A percentile compares a stretch with the other conserved stretches of the same genome.
Evolutionary conservation across 2,113 vertebrate species (phyloP).

Genomic region (Ageneiosus marmoratus): DNA sequence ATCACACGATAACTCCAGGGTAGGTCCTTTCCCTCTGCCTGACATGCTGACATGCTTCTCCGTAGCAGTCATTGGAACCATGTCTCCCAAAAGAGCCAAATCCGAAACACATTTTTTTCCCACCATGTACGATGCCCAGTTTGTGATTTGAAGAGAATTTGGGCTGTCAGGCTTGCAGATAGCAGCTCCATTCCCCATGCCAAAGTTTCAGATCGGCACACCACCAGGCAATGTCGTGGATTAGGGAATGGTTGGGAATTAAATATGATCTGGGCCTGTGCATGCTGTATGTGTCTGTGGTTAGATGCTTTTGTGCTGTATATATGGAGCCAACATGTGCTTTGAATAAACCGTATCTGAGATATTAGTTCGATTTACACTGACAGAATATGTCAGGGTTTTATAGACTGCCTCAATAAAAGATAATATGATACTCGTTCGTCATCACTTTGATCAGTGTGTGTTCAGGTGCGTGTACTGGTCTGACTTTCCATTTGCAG

Average conservation of each 20-base stretch:
- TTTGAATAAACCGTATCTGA: conserved; percentile 32
- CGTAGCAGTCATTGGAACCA: conserved; percentile 57
- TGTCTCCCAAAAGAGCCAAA: conserved; percentile 63
- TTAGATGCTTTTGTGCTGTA: not conserved
- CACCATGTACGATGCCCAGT: conserved; percentile 49
- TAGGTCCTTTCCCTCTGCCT: conserved; percentile 50
- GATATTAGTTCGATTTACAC: conserved; percentile 8
- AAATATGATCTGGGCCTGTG: conserved; percentile 32
- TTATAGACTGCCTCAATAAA: conserved; percentile 22
- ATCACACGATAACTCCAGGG: conserved; percentile 58
- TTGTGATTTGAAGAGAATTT: conserved; percentile 66
- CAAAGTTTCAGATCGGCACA: conserved; percentile 55
- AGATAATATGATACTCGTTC: conserved; percentile 21
- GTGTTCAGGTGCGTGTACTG: conserved; percentile 29
- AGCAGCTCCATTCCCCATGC: conserved; percentile 58
- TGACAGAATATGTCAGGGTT: conserved; percentile 16
- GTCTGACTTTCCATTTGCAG: conserved; percentile 34
- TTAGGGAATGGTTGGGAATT: conserved; percentile 50
- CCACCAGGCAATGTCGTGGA: conserved; percentile 52
- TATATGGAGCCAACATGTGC: conserved; percentile 8
- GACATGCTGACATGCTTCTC: conserved; percentile 48
- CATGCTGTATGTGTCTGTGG: not conserved
- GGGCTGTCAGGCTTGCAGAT: conserved; percentile 65
- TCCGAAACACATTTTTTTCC: conserved; percentile 70
- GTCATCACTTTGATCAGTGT: conserved; percentile 23